A percentile compares a stretch with the other conserved stretches of the same genome.
Evolutionary conservation across 2,113 vertebrate genomes (phyloP).

Genomic region (Ctenodactylus gundi): DNA sequence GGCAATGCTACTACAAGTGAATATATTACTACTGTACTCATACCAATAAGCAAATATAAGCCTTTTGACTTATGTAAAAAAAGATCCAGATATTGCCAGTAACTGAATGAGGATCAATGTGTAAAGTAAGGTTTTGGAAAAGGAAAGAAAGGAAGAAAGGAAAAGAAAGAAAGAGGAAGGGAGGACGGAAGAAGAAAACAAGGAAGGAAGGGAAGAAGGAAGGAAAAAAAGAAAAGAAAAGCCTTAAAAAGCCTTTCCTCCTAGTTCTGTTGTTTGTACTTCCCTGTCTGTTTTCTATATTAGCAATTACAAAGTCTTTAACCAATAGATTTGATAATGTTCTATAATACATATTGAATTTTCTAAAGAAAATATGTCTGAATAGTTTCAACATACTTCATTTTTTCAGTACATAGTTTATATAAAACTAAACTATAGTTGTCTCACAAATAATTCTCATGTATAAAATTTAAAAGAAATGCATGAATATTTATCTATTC

Average conservation of each 20-base stretch:
- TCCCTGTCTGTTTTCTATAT: neutral
- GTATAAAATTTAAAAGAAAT: neutral
- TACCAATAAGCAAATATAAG: neutral
- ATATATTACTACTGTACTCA: neutral
- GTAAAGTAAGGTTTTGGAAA: neutral
- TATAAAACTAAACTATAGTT: neutral
- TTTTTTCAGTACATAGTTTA: neutral
- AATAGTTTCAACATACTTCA: constrained; percentile 2
- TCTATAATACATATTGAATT: too few species aligned
- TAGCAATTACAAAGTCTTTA: neutral
- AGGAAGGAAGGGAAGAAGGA: neutral
- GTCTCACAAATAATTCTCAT: neutral
- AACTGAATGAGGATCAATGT: neutral
- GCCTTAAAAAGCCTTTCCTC: neutral
- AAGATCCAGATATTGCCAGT: neutral
- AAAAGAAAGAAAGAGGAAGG: neutral
- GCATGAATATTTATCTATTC: neutral
- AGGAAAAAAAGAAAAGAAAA: neutral
- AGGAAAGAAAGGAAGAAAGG: neutral
- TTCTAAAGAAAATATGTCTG: neutral
- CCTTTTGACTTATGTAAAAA: neutral
- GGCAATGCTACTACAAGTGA: neutral
- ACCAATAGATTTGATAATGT: neutral
- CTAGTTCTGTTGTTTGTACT: neutral
- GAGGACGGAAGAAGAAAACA: too few species aligned